Evolutionary conservation across 1,140 invertebrate genomes (phyloP), one percentile per base, ranked within the genome.

Genomic region (Frieseomelitta varia): DNA sequence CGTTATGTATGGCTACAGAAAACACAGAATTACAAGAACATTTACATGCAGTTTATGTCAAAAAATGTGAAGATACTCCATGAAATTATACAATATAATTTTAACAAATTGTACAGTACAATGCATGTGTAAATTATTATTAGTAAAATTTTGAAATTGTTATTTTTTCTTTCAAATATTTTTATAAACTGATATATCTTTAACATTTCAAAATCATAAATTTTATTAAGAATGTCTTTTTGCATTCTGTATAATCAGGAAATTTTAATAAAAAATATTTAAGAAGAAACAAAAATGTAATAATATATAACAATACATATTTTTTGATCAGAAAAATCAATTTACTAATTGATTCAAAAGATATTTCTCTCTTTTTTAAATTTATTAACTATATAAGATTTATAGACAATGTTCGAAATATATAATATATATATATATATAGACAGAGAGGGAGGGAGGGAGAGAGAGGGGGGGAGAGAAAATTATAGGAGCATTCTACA

Each of bases 1-100:
- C 93, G 47, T 21, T 96, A 34, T 95, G 85, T 72, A 97, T 97
- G 96, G 95, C 95, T 77, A 97, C 96, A 0, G 91, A 93, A 17
- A 95, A 92, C 12, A 96, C 95, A 2, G 85, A 91, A 84, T 74
- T 96, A 86, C 95, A 95, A 58, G 94, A 96, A 90, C 96, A 97
- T 94, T 93, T 97, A 51, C 92, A 91, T 65, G 95, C 95, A 39
- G 93, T 94, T 65, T 97, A 97, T 89, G 93, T 88, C 63, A 96
- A 94, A 87, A 72, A 88, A 58, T 30, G 30, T 1, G 51, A 74
- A 71, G 51, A n/a, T 75, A 8, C 3, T 11, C 58, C 47, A 79
- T 67, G 21, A 79, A 55, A 8, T 24, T 47, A 2, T 47, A 15
- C 10, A 68, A 21, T 68, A 4, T 68, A 68, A 39, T 39, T 39